Percentiles rank a stretch among this genome's conserved stretches.
These are phyloP conservation scores for Achatina immaculata DNA, from an alignment of 1,140 invertebrate species.

Conservation along the genomic window DNA sequence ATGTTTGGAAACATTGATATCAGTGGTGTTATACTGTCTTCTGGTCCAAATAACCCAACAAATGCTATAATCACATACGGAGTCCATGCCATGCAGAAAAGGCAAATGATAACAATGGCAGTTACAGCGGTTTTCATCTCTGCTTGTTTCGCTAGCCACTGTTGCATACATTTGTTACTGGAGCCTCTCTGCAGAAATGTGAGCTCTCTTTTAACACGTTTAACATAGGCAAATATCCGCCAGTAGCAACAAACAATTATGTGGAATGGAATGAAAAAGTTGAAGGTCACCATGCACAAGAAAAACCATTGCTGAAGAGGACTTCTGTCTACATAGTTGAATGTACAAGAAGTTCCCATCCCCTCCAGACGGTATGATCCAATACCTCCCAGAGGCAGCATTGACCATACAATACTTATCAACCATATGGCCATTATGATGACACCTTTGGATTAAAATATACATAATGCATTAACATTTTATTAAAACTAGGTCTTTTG, in stretches of 20 bases:
- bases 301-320: constrained; percentile 40
- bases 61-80: constrained; percentile 76
- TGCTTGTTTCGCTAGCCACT: constrained; percentile 21
- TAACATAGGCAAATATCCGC: constrained; percentile 41
- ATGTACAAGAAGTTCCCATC: constrained; percentile 51
- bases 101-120: constrained; percentile 37
- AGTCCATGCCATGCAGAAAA: constrained; percentile 51
- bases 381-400: constrained; percentile 45
- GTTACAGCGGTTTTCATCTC: constrained; percentile 44
- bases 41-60: constrained; percentile 80
- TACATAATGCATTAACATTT: too few species aligned
- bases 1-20: constrained; percentile 79
- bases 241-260: constrained; percentile 48
- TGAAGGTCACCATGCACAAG: constrained; percentile 37
- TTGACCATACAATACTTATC: constrained; percentile 34
- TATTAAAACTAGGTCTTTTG: too few species aligned
- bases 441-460: neutral
- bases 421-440: constrained; percentile 43
- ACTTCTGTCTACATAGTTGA: constrained; percentile 47
- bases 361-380: constrained; percentile 48
- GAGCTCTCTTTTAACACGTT: constrained; percentile 36
- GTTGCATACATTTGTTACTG: neutral
- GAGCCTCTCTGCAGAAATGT: neutral
- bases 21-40: constrained; percentile 74
- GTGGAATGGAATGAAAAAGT: constrained; percentile 42